Evolutionary conservation across 2,113 vertebrate species (phyloP), one percentile per base, ranked within the genome.

Genomic region (Burhinus bistriatus): DNA sequence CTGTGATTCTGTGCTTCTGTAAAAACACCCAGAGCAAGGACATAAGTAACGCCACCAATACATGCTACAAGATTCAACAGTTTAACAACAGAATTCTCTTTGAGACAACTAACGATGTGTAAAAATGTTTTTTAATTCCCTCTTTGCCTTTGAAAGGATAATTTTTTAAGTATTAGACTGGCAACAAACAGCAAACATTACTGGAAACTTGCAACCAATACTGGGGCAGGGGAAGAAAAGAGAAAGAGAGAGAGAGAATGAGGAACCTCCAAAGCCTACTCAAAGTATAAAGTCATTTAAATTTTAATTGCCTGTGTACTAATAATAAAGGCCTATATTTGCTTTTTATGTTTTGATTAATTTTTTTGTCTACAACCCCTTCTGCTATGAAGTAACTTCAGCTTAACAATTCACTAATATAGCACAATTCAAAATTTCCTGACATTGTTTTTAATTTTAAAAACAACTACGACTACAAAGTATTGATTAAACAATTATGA

Each of bases 201-300:
- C 22, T 45, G 32, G 20, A 76, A 90, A 36, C 9, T 38, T 51
- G 42, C 23, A 57, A 55, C 18, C 27, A 76, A 26, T 32, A 73
- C 13, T 1, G 1, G 16, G 25, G 30, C 1, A 1, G 7, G 17
- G 8, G 13, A 30, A 40, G 30, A 40, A 38, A 12, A 40, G 19
- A 14, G 23, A 38, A 12, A n/a, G 23, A 27, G 20, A 22, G 18
- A 59, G 38, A 22, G 19, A 52, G 11, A 59, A 13, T 34, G 5
- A 11, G 27, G 5, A 45, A 68, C 44, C 15, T 70, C 27, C 36
- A 9, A 70, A 76, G 15, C 23, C 30, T 34, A 40, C 12, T 49
- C 36, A 36, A 58, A 76, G 36, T 30, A 34, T 42, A 9, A 59
- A 72, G 9, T 15, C 0, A 65, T 36, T 65, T 30, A 59, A 64